Conservation (phyloP, 2,113 vertebrate genomes). For the Oreochromis spilurus region DNA sequence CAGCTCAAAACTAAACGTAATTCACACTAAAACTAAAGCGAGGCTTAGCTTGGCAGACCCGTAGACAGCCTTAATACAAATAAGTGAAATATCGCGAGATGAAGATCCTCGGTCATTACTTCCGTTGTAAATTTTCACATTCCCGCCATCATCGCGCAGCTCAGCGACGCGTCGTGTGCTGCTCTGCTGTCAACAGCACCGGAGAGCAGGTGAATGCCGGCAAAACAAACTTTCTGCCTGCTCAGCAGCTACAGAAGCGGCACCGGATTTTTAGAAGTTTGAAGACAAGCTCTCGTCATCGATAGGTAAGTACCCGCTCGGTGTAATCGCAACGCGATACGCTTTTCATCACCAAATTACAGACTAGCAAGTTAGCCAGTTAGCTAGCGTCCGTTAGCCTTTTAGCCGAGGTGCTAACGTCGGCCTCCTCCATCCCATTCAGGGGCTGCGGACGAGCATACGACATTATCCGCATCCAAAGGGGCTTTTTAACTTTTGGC, state of each 20-base stretch:
- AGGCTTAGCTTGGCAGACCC: background rate
- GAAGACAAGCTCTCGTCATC: background rate
- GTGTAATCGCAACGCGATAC: background rate
- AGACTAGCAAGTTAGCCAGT: constrained; percentile 54
- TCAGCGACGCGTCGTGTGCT: constrained; percentile 47
- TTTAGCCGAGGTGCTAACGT: constrained; percentile 55
- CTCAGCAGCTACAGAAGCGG: background rate
- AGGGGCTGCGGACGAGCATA: background rate
- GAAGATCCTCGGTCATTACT: constrained; percentile 14
- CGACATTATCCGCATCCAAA: constrained; percentile 3
- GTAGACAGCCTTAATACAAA: background rate
- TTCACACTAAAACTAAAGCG: background rate
- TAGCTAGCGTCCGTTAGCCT: constrained; percentile 48
- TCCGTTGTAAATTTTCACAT: constrained; percentile 73
- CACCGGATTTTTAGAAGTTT: background rate
- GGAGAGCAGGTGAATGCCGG: constrained; percentile 66
- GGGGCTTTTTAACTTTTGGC: background rate
- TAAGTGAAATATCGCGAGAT: constrained; percentile 28
- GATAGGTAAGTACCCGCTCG: constrained; percentile 29
- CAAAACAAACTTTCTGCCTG: constrained; percentile 34
- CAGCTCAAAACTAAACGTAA: background rate
- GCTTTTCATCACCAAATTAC: constrained; percentile 45
- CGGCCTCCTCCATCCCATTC: constrained; percentile 61
- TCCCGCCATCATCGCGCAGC: constrained; percentile 76
- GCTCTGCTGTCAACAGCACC: constrained; percentile 67